A percentile compares a stretch with the other conserved stretches of the same genome.
Evolutionary conservation across 2,113 vertebrate genomes (phyloP).

Genomic region (Chauna torquata): DNA sequence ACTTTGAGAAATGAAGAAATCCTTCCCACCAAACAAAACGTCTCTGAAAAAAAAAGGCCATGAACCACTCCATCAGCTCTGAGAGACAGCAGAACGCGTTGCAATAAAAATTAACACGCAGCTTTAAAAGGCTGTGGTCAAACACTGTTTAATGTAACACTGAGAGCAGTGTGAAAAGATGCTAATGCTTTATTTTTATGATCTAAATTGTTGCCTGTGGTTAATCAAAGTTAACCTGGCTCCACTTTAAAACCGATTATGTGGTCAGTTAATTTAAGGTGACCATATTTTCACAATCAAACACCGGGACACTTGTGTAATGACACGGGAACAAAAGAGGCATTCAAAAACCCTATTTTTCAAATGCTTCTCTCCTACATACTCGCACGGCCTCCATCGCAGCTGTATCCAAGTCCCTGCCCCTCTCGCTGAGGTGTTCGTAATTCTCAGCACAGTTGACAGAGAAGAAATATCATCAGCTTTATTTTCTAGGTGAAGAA

Average conservation of each 20-base stretch:
- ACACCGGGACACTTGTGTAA: not conserved
- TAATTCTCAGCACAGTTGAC: not conserved
- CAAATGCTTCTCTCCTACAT: not conserved
- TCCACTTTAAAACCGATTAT: constrained; percentile 7
- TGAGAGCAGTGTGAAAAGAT: not conserved
- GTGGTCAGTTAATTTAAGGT: constrained; percentile 28
- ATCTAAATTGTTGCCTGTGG: constrained; percentile 4
- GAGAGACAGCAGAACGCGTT: not conserved
- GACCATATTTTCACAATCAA: not conserved
- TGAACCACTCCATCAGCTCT: not conserved
- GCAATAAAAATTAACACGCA: constrained; percentile 23
- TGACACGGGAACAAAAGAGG: not conserved
- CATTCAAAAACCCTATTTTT: rapidly evolving
- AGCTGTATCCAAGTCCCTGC: not conserved
- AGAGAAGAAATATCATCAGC: not conserved
- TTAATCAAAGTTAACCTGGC: constrained; percentile 38
- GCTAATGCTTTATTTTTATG: constrained; percentile 38
- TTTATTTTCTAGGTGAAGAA: not conserved
- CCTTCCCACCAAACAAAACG: not conserved
- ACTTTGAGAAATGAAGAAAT: not conserved
- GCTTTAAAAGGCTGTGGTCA: constrained; percentile 47
- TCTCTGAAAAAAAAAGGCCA: not conserved
- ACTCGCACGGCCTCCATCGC: not conserved
- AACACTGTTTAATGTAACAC: not conserved
- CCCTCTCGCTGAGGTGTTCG: not conserved